These are phyloP conservation scores for Coptodon rendalli DNA, from an alignment of 2,113 vertebrate species.

Conservation along the genomic window DNA sequence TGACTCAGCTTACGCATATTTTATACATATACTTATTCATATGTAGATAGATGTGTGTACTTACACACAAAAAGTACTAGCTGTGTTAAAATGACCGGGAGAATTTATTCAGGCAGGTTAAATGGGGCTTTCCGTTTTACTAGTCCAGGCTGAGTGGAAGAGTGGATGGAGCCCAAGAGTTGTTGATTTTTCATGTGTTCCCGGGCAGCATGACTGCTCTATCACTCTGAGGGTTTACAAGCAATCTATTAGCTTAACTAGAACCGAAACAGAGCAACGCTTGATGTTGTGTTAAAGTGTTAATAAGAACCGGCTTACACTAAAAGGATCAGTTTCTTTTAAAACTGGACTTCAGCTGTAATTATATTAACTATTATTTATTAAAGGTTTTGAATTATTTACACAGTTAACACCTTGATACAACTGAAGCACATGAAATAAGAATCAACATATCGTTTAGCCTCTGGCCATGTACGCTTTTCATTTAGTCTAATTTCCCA, in stretches of 20 bases:
- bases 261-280: neutral
- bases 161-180: neutral
- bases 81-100: constrained; percentile 17
- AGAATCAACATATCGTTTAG: neutral
- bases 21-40: neutral
- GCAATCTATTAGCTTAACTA: neutral
- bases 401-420: neutral
- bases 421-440: neutral
- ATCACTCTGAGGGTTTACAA: neutral
- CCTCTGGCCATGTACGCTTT: neutral
- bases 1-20: neutral
- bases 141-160: neutral
- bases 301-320: neutral
- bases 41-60: neutral
- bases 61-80: neutral
- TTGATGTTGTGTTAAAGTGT: neutral
- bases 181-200: constrained; percentile 36
- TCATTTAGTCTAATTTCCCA: neutral
- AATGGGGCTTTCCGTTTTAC: constrained; percentile 42
- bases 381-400: neutral
- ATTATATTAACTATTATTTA: neutral
- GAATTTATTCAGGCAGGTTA: constrained; percentile 23
- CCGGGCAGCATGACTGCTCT: neutral
- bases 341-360: neutral
- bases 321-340: neutral